phyloP scores from a whole-genome alignment of 2,888 invertebrate genomes.

The Deroplatys truncata region DNA sequence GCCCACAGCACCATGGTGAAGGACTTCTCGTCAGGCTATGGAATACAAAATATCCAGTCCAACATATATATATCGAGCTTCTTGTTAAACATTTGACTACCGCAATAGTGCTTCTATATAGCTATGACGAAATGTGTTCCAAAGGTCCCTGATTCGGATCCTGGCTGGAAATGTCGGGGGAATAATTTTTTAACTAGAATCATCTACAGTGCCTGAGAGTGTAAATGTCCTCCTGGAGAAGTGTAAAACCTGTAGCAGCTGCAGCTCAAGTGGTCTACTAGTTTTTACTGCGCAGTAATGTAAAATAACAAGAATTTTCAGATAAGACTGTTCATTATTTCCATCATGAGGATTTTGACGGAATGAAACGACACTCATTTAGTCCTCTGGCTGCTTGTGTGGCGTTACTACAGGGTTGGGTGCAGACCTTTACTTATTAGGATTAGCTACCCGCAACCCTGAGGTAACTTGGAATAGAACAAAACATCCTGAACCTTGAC shows the following conservation, averaged over 20 bases:
- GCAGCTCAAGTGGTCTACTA: too few species aligned
- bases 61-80: too few species aligned
- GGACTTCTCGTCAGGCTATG: too few species aligned
- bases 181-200: too few species aligned
- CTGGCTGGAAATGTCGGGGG: too few species aligned
- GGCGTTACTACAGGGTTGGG: slow-evolving; percentile 63
- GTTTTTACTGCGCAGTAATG: neutral
- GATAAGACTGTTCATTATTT: neutral
- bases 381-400: slow-evolving; percentile 77
- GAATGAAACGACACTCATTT: slow-evolving; percentile 39
- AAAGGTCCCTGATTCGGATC: too few species aligned
- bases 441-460: slow-evolving; percentile 73
- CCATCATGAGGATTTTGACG: neutral
- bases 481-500: slow-evolving; percentile 73
- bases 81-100: too few species aligned
- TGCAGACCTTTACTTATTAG: slow-evolving; percentile 61
- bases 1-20: too few species aligned
- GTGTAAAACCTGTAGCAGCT: neutral
- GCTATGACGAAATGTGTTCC: too few species aligned
- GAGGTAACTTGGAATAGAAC: slow-evolving; percentile 78
- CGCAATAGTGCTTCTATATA: too few species aligned
- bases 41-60: too few species aligned
- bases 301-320: neutral
- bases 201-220: too few species aligned
- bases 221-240: neutral